phyloP scores from a whole-genome alignment of 2,888 invertebrate genomes.

The Eupithecia exiguata region DNA sequence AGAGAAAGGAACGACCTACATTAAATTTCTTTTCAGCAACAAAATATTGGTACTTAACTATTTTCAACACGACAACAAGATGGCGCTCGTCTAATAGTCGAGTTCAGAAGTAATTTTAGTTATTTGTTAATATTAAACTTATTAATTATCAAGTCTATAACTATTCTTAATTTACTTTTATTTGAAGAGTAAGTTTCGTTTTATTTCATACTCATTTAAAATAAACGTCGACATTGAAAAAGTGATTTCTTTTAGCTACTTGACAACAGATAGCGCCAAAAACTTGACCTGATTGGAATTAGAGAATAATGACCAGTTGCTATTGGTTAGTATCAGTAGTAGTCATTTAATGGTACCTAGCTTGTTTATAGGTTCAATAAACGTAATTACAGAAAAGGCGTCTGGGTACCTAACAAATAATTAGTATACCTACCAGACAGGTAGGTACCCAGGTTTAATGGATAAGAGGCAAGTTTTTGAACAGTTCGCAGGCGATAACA shows the following conservation, averaged over 20 bases:
- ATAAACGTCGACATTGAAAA: background rate
- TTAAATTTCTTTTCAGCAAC: too few species aligned
- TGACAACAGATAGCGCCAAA: slow-evolving; percentile 34
- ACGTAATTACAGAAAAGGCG: background rate
- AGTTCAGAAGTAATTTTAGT: background rate
- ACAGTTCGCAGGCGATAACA: background rate
- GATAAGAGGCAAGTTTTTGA: too few species aligned
- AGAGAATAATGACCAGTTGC: background rate
- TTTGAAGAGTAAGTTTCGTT: background rate
- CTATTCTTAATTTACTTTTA: background rate
- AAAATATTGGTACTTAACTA: background rate
- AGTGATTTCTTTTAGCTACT: slow-evolving; percentile 24
- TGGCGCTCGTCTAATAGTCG: background rate
- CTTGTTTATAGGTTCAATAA: background rate
- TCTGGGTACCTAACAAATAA: background rate
- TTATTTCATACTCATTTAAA: background rate
- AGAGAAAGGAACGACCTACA: too few species aligned
- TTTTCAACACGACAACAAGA: background rate
- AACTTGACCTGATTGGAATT: background rate
- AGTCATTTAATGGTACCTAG: background rate
- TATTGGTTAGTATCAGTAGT: background rate
- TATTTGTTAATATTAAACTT: too few species aligned
- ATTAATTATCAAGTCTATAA: background rate
- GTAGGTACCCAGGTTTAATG: too few species aligned
- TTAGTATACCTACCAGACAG: background rate